Percentiles rank a stretch among this genome's conserved stretches.
These are phyloP conservation scores for Carpatolechia fugitivella DNA, from an alignment of 2,888 invertebrate genomes.

Conservation along the genomic window DNA sequence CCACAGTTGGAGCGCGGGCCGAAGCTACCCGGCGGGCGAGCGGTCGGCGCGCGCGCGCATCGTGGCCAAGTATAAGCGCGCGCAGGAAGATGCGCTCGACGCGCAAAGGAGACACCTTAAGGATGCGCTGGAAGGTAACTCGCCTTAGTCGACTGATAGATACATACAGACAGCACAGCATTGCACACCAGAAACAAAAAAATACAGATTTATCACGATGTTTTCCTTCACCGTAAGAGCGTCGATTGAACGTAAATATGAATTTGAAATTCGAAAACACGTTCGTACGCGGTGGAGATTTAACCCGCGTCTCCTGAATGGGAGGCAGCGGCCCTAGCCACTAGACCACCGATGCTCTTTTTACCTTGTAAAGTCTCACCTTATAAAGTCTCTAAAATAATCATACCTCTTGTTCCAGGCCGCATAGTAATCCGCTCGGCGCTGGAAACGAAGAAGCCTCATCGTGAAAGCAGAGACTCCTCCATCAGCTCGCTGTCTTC, in stretches of 20 bases:
- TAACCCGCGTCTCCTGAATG: no score
- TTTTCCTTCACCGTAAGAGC: no score
- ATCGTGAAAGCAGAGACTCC: slow-evolving; percentile 38
- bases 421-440: slow-evolving; percentile 71
- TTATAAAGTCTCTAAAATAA: no score
- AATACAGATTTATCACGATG: no score
- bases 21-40: slow-evolving; percentile 46
- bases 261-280: no score
- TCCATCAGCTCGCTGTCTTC: slow-evolving; percentile 62
- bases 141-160: neutral
- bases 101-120: slow-evolving; percentile 73
- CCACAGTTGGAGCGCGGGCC: slow-evolving; percentile 26
- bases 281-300: no score
- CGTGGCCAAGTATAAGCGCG: slow-evolving; percentile 60
- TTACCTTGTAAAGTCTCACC: no score
- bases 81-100: slow-evolving; percentile 71
- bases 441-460: slow-evolving; percentile 62
- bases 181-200: no score
- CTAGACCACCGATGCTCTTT: no score
- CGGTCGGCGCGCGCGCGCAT: slow-evolving; percentile 50
- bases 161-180: no score
- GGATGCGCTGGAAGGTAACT: slow-evolving; percentile 71
- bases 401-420: slow-evolving; percentile 39
- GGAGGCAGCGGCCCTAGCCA: no score
- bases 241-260: no score